Percentiles rank a stretch among this genome's conserved stretches.
These are phyloP conservation scores for Caenorhabditis imperialis DNA, from an alignment of 2,888 invertebrate species.

Conservation along the genomic window DNA sequence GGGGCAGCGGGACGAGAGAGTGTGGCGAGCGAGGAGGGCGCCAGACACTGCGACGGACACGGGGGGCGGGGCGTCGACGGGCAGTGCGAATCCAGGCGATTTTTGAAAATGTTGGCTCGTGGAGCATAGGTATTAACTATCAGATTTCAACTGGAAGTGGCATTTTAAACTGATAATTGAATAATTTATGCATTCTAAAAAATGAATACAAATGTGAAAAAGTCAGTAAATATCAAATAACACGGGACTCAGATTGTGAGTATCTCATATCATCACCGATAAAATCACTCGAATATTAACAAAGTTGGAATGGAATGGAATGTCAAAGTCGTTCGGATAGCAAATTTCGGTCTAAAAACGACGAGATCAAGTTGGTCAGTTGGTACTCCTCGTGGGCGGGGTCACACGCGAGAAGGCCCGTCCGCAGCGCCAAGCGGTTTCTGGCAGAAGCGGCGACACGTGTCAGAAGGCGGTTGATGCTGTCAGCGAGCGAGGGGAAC, in stretches of 20 bases:
- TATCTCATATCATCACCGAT: no score
- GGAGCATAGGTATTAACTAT: no score
- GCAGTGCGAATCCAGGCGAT: no score
- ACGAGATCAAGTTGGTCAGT: conserved; percentile 19
- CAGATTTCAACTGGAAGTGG: no score
- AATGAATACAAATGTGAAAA: conserved; percentile 1
- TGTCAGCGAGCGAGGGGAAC: conserved; percentile 45
- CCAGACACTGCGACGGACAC: no score
- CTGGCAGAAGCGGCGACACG: conserved; percentile 34
- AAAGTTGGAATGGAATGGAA: not conserved
- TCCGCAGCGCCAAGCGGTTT: conserved; percentile 31
- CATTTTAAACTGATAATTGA: no score
- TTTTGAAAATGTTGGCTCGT: not conserved
- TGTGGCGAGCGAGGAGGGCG: conserved; percentile 1
- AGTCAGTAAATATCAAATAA: no score
- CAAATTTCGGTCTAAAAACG: conserved; percentile 29
- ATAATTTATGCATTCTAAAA: not conserved
- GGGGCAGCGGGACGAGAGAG: conserved; percentile 4
- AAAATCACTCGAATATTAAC: no score
- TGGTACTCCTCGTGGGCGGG: conserved; percentile 35
- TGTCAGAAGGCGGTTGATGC: conserved; percentile 35
- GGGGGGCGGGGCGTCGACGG: no score
- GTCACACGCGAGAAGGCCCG: conserved; percentile 33
- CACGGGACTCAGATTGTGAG: no score
- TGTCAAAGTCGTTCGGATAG: not conserved